These are phyloP conservation scores for Peribatodes rhomboidaria DNA, from an alignment of 2,888 invertebrate genomes.

Conservation along the genomic window DNA sequence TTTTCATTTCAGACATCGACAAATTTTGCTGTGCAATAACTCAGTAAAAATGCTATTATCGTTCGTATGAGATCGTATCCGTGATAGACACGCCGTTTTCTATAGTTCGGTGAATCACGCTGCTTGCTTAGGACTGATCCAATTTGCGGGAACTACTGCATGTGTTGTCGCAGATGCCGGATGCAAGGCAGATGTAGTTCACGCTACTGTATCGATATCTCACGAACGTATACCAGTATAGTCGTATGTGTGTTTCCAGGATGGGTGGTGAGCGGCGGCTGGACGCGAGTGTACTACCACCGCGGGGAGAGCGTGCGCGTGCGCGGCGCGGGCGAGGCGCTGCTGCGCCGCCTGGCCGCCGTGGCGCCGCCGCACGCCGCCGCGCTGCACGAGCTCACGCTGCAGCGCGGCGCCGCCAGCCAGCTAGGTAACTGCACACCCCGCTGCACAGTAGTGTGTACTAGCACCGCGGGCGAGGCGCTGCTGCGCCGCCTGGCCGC, in stretches of 20 bases:
- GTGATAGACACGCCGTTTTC: background rate
- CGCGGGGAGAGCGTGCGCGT: conserved; percentile 97
- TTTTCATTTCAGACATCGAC: no score
- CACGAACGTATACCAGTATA: background rate
- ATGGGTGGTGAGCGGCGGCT: conserved; percentile 85
- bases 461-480: conserved; percentile 97
- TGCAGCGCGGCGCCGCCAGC: conserved; percentile 92
- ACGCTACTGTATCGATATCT: no score
- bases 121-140: no score
- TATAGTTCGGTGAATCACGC: no score
- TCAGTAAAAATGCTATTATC: no score
- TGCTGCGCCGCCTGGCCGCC: conserved; percentile 92
- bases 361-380: conserved; percentile 91
- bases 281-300: conserved; percentile 95
- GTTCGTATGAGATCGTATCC: no score
- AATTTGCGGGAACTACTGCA: no score
- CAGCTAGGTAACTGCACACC: conserved; percentile 90
- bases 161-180: no score
- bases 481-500: conserved; percentile 92
- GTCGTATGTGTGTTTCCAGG: conserved; percentile 58
- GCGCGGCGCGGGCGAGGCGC: conserved; percentile 92
- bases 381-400: conserved; percentile 91
- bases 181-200: no score
- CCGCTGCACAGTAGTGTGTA: no score
- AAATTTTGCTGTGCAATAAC: no score